These are phyloP conservation scores for Ochropleura plecta DNA, from an alignment of 2,888 invertebrate species.

Conservation along the genomic window DNA sequence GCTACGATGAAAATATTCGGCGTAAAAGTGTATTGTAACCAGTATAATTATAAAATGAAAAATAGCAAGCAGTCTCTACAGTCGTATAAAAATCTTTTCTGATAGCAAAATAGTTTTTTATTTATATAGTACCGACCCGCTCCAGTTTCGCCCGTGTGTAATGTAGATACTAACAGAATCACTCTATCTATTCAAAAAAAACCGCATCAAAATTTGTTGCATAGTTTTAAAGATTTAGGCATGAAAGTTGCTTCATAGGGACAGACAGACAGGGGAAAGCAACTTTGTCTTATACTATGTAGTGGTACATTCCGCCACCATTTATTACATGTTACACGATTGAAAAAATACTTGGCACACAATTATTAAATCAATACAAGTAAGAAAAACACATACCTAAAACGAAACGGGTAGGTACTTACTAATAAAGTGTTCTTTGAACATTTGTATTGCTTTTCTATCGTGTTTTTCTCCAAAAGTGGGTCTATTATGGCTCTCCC, in stretches of 20 bases:
- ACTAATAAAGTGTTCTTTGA: not conserved
- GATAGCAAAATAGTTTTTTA: not conserved
- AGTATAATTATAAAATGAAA: too few species aligned
- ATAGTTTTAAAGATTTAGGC: too few species aligned
- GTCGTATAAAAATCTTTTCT: too few species aligned
- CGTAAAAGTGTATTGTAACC: not conserved
- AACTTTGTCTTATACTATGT: too few species aligned
- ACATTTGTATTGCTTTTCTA: constrained; percentile 1
- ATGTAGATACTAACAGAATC: too few species aligned
- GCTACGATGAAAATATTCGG: not conserved
- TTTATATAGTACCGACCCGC: not conserved
- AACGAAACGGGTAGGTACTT: not conserved
- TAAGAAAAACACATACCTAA: not conserved
- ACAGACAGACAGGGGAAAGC: too few species aligned
- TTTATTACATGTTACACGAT: too few species aligned
- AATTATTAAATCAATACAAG: not conserved
- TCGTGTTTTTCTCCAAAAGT: constrained; percentile 7
- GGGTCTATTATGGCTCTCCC: not conserved
- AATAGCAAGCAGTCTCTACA: not conserved
- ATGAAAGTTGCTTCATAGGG: too few species aligned
- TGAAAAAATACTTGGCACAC: not conserved
- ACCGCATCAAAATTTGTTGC: too few species aligned
- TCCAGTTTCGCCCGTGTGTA: too few species aligned
- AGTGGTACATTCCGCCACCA: too few species aligned
- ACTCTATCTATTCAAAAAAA: too few species aligned